Conservation (phyloP, 2,797 vertebrate species). For the Botia kubotai region DNA sequence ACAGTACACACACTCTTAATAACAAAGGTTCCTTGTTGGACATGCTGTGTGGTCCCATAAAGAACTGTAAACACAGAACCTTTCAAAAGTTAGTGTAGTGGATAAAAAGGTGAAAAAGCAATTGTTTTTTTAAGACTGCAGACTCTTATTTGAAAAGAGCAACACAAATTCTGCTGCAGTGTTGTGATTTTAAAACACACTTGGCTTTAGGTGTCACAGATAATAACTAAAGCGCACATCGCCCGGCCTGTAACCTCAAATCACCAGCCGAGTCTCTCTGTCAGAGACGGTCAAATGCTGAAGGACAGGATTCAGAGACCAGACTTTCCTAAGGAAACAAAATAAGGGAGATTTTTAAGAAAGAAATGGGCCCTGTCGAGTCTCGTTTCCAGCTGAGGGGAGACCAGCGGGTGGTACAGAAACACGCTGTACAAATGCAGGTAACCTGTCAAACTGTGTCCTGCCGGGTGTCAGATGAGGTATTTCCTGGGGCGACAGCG, state of each 20-base stretch:
- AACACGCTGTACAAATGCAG: conserved; percentile 58
- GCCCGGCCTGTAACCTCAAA: conserved; percentile 24
- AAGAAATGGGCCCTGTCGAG: conserved; percentile 13
- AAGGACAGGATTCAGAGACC: conserved; percentile 18
- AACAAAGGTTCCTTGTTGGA: no score
- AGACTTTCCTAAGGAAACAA: conserved; percentile 44
- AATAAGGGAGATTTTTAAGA: conserved; percentile 41
- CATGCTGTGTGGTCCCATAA: no score
- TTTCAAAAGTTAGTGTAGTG: no score
- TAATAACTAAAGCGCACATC: conserved; percentile 49
- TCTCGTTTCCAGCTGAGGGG: conserved; percentile 53
- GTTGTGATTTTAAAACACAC: background rate
- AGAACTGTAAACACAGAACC: no score
- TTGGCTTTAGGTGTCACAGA: conserved; percentile 15
- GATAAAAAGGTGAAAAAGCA: no score
- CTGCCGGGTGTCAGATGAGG: conserved; percentile 66
- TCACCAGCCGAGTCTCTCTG: conserved; percentile 55
- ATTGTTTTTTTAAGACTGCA: no score
- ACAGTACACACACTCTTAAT: no score
- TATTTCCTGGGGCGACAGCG: conserved; percentile 60
- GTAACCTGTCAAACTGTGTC: conserved; percentile 68
- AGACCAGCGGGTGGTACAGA: conserved; percentile 60
- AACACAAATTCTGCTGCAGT: no score
- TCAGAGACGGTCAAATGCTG: conserved; percentile 42
- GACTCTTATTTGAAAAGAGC: no score